These are phyloP conservation scores for Calliscelio sp. DNA, from an alignment of 2,888 invertebrate genomes.

Conservation along the genomic window DNA sequence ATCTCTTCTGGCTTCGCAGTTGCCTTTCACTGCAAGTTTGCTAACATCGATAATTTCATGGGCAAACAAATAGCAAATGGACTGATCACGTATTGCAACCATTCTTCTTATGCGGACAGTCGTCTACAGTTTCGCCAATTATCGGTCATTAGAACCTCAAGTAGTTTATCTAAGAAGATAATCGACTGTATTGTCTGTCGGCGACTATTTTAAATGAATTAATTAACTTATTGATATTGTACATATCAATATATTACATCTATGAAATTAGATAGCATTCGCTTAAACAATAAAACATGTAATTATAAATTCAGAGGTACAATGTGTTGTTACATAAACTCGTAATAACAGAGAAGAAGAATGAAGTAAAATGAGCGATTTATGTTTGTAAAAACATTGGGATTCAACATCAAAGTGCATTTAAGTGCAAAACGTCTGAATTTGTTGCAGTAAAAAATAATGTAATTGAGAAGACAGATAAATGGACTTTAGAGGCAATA, in stretches of 20 bases:
- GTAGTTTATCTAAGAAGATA: neutral
- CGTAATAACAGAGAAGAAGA: too few relatives aligned
- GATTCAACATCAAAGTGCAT: too few relatives aligned
- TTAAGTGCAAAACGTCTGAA: too few relatives aligned
- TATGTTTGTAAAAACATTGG: too few relatives aligned
- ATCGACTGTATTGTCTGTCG: slow-evolving; percentile 10
- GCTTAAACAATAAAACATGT: too few relatives aligned
- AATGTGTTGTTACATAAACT: too few relatives aligned
- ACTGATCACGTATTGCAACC: slow-evolving; percentile 31
- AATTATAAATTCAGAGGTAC: too few relatives aligned
- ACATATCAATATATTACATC: too few relatives aligned
- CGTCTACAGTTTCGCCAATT: slow-evolving; percentile 49
- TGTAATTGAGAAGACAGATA: neutral
- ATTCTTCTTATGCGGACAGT: slow-evolving; percentile 5
- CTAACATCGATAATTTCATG: slow-evolving; percentile 58
- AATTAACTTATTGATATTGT: too few relatives aligned
- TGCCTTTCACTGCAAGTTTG: slow-evolving; percentile 68
- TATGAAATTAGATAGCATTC: too few relatives aligned
- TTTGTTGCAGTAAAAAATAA: neutral
- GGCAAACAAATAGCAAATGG: slow-evolving; percentile 62
- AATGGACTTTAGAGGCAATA: neutral
- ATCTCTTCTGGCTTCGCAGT: slow-evolving; percentile 11
- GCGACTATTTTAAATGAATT: too few relatives aligned
- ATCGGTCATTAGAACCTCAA: slow-evolving; percentile 37
- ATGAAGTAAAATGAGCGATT: too few relatives aligned